Conservation (phyloP, 1,140 invertebrate species). For the Coboldia fuscipes region DNA sequence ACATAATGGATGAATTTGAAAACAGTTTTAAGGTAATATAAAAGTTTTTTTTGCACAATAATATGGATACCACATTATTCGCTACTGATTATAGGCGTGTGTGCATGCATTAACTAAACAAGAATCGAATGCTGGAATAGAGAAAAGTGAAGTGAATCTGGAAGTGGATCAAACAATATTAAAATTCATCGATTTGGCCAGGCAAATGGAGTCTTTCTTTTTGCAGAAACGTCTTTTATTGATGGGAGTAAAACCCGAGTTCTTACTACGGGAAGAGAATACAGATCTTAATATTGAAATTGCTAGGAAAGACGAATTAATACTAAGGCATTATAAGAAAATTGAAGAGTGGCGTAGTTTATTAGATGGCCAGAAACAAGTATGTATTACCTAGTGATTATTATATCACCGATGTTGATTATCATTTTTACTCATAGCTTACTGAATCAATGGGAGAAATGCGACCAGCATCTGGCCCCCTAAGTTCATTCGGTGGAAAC, state of each 20-base stretch:
- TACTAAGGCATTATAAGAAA: constrained; percentile 78
- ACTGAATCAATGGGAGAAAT: too few species aligned
- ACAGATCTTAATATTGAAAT: constrained; percentile 65
- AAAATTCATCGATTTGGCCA: constrained; percentile 69
- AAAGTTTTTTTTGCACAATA: too few species aligned
- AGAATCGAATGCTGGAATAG: constrained; percentile 45
- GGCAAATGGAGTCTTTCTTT: constrained; percentile 88
- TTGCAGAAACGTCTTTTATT: constrained; percentile 76
- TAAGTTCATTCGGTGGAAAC: too few species aligned
- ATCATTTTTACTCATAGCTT: too few species aligned
- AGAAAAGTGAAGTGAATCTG: constrained; percentile 62
- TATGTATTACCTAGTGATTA: too few species aligned
- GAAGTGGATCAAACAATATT: constrained; percentile 70
- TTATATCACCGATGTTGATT: too few species aligned
- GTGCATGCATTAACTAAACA: constrained; percentile 67
- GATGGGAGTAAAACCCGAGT: constrained; percentile 75
- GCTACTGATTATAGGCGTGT: constrained; percentile 51
- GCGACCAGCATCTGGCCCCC: too few species aligned
- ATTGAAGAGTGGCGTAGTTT: constrained; percentile 74
- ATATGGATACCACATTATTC: too few species aligned
- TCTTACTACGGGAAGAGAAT: constrained; percentile 80
- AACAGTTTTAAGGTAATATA: too few species aligned
- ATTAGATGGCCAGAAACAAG: constrained; percentile 38
- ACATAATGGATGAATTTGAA: too few species aligned
- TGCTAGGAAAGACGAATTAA: constrained; percentile 63